Evolutionary conservation across 2,797 vertebrate species (phyloP), one percentile per base, ranked within the genome.

Genomic region (Helicolenus hilgendorfi): DNA sequence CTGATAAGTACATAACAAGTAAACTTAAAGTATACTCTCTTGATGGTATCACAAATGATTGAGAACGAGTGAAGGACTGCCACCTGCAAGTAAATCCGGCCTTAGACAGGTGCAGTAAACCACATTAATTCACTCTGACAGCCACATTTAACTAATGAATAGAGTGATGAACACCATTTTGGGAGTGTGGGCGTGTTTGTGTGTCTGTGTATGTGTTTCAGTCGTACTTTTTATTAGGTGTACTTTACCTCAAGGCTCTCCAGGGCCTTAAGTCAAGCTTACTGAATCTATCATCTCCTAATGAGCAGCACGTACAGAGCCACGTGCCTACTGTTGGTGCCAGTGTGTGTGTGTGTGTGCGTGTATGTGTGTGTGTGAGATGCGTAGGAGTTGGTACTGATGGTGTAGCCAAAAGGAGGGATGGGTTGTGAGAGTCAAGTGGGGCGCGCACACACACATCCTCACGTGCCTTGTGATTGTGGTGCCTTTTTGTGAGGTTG

Each of bases 211-310:
- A 10, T 88, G 58, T 73, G 20, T 90, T 41, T 58, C 5, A 15
- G 72, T 80, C 65, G 24, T 64, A 62, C 68, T 68, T 78, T 71
- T 89, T 83, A 86, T 68, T 80, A 83, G 76, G 38, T 62, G 38
- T 74, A 81, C 29, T 92, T 89, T 92, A 91, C 85, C 80, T 91
- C 74, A 87, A 87, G 78, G 72, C 27, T 91, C 71, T 92, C 79
- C 35, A 68, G 79, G 85, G 76, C 71, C 63, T 80, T 33, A 90
- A 94, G 88, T 93, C 83, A 84, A 89, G 72, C 75, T 80, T 49
- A 64, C 83, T 84, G 87, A 91, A 93, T 95, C 77, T 73, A 88
- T 95, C 87, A 82, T 67, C 14, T 18, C 62, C 86, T 94, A 95
- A 95, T 93, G 86, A 94, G 91, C 78, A 71, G 63, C 78, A 72